These are phyloP conservation scores for Agonopterix arenella DNA, from an alignment of 2,888 invertebrate genomes.

Conservation along the genomic window DNA sequence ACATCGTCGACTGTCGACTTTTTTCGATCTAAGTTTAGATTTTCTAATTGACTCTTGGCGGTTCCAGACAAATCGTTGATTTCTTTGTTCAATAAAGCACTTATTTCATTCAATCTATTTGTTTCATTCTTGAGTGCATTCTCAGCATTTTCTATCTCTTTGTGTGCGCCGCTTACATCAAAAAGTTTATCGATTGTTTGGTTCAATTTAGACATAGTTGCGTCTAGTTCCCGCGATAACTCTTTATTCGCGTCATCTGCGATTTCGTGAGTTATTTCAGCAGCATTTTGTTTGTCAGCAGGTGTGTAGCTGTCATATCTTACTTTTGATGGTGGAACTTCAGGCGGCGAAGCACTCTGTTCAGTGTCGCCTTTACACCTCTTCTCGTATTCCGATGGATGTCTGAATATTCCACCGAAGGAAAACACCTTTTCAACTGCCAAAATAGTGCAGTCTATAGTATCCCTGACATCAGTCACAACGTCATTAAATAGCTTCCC, in stretches of 20 bases:
- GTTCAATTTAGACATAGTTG: slow-evolving; percentile 23
- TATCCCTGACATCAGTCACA: slow-evolving; percentile 48
- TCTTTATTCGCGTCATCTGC: slow-evolving; percentile 8
- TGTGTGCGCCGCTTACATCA: slow-evolving; percentile 16
- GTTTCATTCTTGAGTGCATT: slow-evolving; percentile 32
- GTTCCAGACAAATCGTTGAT: slow-evolving; percentile 38
- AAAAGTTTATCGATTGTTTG: slow-evolving; percentile 23
- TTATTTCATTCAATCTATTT: slow-evolving; percentile 35
- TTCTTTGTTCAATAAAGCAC: slow-evolving; percentile 34
- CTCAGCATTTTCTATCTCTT: slow-evolving; percentile 25
- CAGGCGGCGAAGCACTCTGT: neutral
- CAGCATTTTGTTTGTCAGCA: neutral
- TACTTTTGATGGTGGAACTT: neutral
- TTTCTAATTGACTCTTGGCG: slow-evolving; percentile 15
- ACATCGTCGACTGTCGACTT: slow-evolving; percentile 31
- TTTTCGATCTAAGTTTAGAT: slow-evolving; percentile 11
- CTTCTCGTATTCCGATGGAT: slow-evolving; percentile 21
- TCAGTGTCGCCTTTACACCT: slow-evolving; percentile 14
- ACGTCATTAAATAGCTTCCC: slow-evolving; percentile 51
- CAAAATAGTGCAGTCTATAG: slow-evolving; percentile 52
- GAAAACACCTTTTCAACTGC: slow-evolving; percentile 48
- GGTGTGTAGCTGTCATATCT: neutral
- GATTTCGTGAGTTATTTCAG: neutral
- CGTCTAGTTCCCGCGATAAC: slow-evolving; percentile 15
- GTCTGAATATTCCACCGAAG: slow-evolving; percentile 21